Percentiles rank a stretch among this genome's conserved stretches.
Conservation (phyloP, 2,888 invertebrate species). For the Orthosia gracilis region DNA sequence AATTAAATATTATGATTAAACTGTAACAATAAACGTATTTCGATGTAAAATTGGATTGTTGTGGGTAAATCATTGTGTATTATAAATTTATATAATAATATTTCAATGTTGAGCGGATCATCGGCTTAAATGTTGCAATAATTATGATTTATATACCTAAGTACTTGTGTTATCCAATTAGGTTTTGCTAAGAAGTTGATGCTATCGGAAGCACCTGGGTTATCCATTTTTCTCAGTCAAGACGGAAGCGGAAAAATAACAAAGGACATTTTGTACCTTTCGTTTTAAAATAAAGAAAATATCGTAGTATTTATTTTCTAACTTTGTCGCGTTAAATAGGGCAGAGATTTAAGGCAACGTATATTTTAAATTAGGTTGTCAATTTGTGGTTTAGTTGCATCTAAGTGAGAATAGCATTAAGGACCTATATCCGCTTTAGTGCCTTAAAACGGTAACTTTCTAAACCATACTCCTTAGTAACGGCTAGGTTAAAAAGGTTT, state of each 20-base stretch:
- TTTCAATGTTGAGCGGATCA: slow-evolving; percentile 32
- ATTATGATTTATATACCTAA: background rate
- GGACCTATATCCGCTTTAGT: no score
- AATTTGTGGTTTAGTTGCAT: slow-evolving; percentile 5
- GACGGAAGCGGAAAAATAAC: slow-evolving; percentile 35
- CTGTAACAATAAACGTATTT: slow-evolving; percentile 43
- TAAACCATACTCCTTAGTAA: no score
- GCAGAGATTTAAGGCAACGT: background rate
- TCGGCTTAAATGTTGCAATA: background rate
- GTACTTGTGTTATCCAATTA: slow-evolving; percentile 22
- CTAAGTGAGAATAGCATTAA: no score
- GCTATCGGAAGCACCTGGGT: slow-evolving; percentile 38
- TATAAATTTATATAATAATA: slow-evolving; percentile 38
- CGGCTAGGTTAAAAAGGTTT: no score
- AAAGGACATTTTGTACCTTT: slow-evolving; percentile 35
- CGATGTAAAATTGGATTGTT: slow-evolving; percentile 14
- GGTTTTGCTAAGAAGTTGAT: slow-evolving; percentile 29
- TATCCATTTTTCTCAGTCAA: slow-evolving; percentile 50
- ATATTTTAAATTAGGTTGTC: background rate
- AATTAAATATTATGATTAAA: slow-evolving; percentile 45
- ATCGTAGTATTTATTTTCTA: slow-evolving; percentile 34
- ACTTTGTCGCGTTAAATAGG: background rate
- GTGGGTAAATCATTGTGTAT: slow-evolving; percentile 5
- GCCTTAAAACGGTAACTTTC: no score
- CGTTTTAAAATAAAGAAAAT: slow-evolving; percentile 39